Evolutionary conservation across 1,140 invertebrate species (phyloP).

Genomic region (Lordiphosa stackelbergi): DNA sequence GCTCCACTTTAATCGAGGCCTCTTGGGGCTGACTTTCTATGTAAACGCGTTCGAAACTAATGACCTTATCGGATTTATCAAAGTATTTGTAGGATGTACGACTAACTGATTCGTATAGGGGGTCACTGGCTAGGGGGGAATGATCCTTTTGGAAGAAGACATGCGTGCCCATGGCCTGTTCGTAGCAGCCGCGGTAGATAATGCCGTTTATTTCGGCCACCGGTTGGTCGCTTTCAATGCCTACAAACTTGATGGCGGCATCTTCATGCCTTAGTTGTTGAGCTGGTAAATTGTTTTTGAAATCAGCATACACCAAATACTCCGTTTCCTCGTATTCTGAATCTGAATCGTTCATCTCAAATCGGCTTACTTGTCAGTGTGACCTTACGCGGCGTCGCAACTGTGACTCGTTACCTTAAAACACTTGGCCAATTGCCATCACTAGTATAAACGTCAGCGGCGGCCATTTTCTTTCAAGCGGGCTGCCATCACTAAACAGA

Average conservation of each 20-base stretch:
- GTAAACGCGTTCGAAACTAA: slow-evolving; percentile 79
- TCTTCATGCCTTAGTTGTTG: slow-evolving; percentile 58
- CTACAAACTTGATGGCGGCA: slow-evolving; percentile 77
- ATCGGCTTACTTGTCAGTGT: too few species aligned
- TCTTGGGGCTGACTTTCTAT: slow-evolving; percentile 51
- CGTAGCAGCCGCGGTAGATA: slow-evolving; percentile 78
- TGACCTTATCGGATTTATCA: slow-evolving; percentile 78
- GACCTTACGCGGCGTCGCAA: too few species aligned
- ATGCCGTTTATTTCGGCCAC: slow-evolving; percentile 79
- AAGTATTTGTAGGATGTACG: slow-evolving; percentile 77
- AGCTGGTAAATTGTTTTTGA: slow-evolving; percentile 61
- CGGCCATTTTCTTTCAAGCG: slow-evolving; percentile 64
- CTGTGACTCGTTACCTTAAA: neutral
- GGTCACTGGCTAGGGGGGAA: slow-evolving; percentile 74
- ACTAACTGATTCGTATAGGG: slow-evolving; percentile 77
- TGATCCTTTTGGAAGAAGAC: slow-evolving; percentile 79
- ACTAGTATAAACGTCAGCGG: slow-evolving; percentile 13
- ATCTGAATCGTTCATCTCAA: slow-evolving; percentile 49
- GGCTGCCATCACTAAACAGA: slow-evolving; percentile 29
- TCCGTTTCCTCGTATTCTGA: slow-evolving; percentile 71
- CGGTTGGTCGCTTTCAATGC: slow-evolving; percentile 79
- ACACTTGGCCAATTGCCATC: neutral
- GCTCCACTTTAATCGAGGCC: slow-evolving; percentile 18
- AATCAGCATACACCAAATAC: slow-evolving; percentile 70
- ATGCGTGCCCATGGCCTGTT: slow-evolving; percentile 78